Base-by-base conservation (phyloP, 2,113 vertebrate genomes). In the Ptychochromis oligacanthus region DNA sequence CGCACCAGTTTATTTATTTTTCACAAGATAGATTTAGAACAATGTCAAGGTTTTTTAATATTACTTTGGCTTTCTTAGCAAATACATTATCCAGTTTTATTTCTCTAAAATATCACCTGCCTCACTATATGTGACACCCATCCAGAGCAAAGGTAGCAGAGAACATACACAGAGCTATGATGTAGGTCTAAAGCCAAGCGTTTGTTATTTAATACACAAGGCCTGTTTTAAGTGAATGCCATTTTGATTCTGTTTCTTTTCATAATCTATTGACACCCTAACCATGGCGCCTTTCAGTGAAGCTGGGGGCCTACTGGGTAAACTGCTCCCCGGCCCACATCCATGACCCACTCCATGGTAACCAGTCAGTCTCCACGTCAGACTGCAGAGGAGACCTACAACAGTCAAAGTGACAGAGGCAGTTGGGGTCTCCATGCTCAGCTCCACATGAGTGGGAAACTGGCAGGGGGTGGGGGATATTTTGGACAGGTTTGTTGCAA, bases 271-370 rank as follows among this genome's bases (percentile, higher is more conserved):
- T 20, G 55, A 88, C 79, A 77, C 18, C 28, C 78, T 28, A 54
- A 38, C 54, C 75, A 13, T 20, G 60, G 78, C 2, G 82, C 57
- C 64, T 85, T 86, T 93, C 57, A 89, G 46, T 82, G 58, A 79
- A 88, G 76, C 82, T 40, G 57, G 86, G 86, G 87, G 90, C 84
- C 88, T 86, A 61, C 78, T 77, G 84, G 85, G 84, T 86, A 64
- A 88, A 88, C 18, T 59, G 81, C 82, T 84, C 57, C 52, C 38
- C 31, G 22, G 65, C 60, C 61, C 56, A 74, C 85, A 90, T 90
- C 87, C 81, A 77, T 87, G 85, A 89, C 90, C 89, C 81, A 46
- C 87, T 90, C 92, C 93, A 93, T 93, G 93, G 92, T 83, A 91
- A 93, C 92, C 34, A 57, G 60, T 89, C 89, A 55, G 77, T 89